Conservation (phyloP, 2,797 vertebrate genomes). For the Galagoides demidoff region DNA sequence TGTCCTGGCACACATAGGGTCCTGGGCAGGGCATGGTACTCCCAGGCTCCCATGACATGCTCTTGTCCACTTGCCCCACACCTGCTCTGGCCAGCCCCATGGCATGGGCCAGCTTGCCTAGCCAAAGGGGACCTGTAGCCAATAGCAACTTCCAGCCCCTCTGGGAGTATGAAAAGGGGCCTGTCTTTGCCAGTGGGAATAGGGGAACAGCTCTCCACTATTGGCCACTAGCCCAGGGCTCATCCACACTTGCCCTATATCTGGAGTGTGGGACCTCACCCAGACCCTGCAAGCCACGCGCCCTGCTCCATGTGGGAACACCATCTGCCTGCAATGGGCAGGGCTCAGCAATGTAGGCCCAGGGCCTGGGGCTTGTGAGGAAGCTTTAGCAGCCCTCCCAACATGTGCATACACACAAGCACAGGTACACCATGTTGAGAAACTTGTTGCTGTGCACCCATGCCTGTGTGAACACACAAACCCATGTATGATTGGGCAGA, state of each 20-base stretch:
- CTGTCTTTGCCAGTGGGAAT: accelerated
- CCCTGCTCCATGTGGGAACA: not conserved
- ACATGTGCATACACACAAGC: not conserved
- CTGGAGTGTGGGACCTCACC: not conserved
- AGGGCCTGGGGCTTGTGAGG: not conserved
- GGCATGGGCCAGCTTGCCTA: not conserved
- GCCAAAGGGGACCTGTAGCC: no score
- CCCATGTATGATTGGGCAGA: not conserved
- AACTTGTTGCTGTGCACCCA: no score
- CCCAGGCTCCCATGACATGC: no score
- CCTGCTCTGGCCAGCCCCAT: not conserved
- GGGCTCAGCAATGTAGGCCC: not conserved
- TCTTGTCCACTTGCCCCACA: no score
- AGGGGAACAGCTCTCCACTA: not conserved
- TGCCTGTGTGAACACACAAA: not conserved
- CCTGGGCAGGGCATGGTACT: no score
- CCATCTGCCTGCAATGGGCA: not conserved
- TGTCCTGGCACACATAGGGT: no score
- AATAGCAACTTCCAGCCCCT: not conserved
- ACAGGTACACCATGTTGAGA: not conserved
- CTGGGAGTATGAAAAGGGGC: not conserved
- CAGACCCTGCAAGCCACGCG: not conserved
- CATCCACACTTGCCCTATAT: not conserved
- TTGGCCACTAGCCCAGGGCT: no score
- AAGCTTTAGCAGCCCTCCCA: not conserved